Conservation (phyloP, 2,113 vertebrate genomes). For the Shinisaurus crocodilurus region DNA sequence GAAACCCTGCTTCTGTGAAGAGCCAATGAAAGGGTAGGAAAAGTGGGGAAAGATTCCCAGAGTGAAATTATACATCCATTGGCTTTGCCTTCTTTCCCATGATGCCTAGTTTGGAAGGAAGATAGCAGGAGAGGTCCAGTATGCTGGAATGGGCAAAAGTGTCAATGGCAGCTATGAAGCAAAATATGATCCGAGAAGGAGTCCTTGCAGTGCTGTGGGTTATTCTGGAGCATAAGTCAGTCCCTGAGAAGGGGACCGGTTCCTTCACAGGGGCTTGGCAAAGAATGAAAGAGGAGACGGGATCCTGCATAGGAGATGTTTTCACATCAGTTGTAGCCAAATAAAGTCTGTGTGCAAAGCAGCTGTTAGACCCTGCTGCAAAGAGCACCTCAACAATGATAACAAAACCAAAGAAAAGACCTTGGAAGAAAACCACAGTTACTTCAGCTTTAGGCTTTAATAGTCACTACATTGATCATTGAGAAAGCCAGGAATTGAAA, state of each 20-base stretch:
- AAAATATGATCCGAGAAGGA: neutral
- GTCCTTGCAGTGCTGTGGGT: neutral
- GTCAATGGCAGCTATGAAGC: neutral
- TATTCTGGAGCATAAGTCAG: neutral
- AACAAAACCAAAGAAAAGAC: neutral
- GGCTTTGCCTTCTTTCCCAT: neutral
- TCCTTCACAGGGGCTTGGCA: neutral
- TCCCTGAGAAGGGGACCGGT: neutral
- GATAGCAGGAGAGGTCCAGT: neutral
- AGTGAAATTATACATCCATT: neutral
- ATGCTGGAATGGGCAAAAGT: neutral
- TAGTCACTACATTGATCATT: conserved; percentile 46
- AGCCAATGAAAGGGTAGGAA: neutral
- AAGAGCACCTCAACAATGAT: conserved; percentile 27
- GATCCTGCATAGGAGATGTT: fast-evolving
- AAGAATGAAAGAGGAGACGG: neutral
- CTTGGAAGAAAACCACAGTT: conserved; percentile 56
- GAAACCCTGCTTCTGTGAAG: neutral
- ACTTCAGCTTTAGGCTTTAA: conserved; percentile 46
- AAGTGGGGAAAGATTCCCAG: neutral
- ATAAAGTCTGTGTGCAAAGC: neutral
- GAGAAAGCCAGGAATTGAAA: conserved; percentile 34
- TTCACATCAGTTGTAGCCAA: fast-evolving
- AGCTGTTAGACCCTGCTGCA: neutral
- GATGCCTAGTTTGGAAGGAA: neutral